phyloP scores from a whole-genome alignment of 2,113 vertebrate genomes.

The Agelaius phoeniceus region DNA sequence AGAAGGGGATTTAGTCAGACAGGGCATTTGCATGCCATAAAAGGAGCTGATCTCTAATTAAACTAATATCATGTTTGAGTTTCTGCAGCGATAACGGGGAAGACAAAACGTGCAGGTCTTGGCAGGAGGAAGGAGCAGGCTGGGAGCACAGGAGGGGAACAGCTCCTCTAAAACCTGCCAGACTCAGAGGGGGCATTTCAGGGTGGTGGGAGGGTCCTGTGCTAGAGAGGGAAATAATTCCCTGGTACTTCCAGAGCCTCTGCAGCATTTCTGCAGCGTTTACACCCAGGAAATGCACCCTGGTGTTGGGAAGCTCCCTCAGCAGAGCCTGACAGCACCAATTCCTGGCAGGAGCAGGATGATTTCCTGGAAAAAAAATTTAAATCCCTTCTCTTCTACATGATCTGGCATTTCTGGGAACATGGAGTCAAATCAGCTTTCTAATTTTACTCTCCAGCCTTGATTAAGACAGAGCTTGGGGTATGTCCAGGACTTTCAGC shows the following conservation, averaged over 20 bases:
- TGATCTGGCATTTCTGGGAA: not conserved
- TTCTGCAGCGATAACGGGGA: constrained; percentile 8
- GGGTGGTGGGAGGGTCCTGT: not conserved
- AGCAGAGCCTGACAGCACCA: not conserved
- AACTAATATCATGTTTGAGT: constrained; percentile 40
- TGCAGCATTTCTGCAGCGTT: not conserved
- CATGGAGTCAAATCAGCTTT: not conserved
- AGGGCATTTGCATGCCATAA: constrained; percentile 62
- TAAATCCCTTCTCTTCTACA: not conserved
- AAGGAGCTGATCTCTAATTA: constrained; percentile 64
- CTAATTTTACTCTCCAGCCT: not conserved
- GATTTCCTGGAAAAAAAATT: not conserved
- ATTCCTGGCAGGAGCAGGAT: not conserved
- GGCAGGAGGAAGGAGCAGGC: not conserved
- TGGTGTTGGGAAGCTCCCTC: not conserved
- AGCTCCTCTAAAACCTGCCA: not conserved
- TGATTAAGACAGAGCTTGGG: not conserved
- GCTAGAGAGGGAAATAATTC: not conserved
- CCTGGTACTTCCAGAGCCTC: not conserved
- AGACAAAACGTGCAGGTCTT: not conserved
- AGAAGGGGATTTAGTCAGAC: constrained; percentile 58
- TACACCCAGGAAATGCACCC: not conserved
- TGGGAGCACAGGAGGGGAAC: not conserved
- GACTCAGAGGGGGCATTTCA: accelerated
- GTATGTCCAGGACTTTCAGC: not conserved